A percentile compares a stretch with the other conserved stretches of the same genome.
Conservation (phyloP, 1,140 invertebrate genomes). For the Saxidomus purpurata region DNA sequence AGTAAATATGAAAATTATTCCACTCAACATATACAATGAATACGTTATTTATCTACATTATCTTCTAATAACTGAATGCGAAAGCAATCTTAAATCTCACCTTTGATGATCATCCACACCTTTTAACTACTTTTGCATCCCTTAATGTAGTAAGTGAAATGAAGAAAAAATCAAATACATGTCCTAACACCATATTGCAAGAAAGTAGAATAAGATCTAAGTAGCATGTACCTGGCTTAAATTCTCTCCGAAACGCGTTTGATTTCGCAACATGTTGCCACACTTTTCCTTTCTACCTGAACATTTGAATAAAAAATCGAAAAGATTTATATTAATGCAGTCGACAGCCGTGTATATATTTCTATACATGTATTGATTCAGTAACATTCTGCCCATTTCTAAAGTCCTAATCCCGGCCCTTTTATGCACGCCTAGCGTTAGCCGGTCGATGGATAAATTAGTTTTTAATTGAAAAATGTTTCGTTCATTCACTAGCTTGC, state of each 20-base stretch:
- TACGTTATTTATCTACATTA: too few species aligned
- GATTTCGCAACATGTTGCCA: background rate
- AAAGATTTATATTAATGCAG: conserved; percentile 35
- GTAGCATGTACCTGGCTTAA: background rate
- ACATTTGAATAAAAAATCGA: conserved; percentile 12
- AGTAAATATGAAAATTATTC: too few species aligned
- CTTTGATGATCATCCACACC: too few species aligned
- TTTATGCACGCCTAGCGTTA: conserved; percentile 7
- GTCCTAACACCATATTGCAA: background rate
- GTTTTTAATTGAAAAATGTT: conserved; percentile 38
- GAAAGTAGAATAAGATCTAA: background rate
- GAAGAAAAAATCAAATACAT: background rate
- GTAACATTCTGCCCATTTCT: conserved; percentile 33
- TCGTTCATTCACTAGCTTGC: background rate
- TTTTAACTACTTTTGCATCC: too few species aligned
- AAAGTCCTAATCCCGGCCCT: background rate
- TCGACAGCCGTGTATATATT: background rate
- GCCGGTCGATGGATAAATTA: conserved; percentile 28
- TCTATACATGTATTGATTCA: background rate
- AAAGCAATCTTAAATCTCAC: too few species aligned
- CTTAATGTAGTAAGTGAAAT: too few species aligned
- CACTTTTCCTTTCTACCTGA: background rate
- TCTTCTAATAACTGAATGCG: too few species aligned
- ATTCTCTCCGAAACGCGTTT: background rate
- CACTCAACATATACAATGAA: too few species aligned